Evolutionary conservation across 2,113 vertebrate species (phyloP), one percentile per base, ranked within the genome.

Genomic region (Melanerpes formicivorus): DNA sequence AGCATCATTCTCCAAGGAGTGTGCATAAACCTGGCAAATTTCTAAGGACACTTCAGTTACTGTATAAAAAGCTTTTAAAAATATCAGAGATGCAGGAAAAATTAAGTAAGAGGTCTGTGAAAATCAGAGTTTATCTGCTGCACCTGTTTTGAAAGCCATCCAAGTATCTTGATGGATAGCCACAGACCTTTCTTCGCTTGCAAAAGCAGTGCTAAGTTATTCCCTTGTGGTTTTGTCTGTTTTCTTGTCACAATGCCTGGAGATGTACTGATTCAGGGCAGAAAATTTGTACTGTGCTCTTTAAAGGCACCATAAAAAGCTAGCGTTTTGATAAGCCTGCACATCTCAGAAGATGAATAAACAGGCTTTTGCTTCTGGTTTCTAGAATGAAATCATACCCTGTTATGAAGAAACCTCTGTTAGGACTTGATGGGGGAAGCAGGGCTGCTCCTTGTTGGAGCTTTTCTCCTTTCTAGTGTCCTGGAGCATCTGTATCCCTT

Each of bases 251-350:
- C 27, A 3, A 18, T 81, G 76, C 87, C 91, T 88, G 88, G 40
- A 88, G 83, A 34, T 78, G 44, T 34, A 78, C 72, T 32, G 84
- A 83, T 80, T 75, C 62, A 59, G 55, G 65, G 65, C 80, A 80
- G 90, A 90, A 62, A 91, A 83, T 91, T 82, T 92, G 76, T 88
- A 81, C 32, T 90, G 34, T 80, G 65, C 82, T 95, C 80, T 91
- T 91, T 75, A 91, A 93, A 93, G 69, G 62, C 80, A 40, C 77
- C 44, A 69, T 85, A 27, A 90, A 87, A 91, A 77, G 72, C 60
- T 69, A 21, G 40, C 54, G 84, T 65, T 86, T 76, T 1, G 3
- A 34, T 76, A 74, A 86, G 55, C 63, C 27, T 70, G 63, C 26
- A 22, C 23, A 23, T 26, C 81, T 77, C 79, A 14, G 16, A 48